Conservation (phyloP, 2,888 invertebrate genomes). For the Luperina nickerlii region DNA sequence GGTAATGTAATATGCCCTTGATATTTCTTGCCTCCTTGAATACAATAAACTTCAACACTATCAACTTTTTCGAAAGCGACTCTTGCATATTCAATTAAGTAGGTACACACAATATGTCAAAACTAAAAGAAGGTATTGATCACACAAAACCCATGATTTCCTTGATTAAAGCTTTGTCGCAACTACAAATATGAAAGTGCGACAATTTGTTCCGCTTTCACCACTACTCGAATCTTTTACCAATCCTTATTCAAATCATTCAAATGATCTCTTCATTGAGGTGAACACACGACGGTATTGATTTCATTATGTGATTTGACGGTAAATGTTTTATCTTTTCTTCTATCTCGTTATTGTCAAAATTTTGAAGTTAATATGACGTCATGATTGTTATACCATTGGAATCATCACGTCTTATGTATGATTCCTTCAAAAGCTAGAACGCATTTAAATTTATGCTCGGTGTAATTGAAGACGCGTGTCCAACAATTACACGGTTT, state of each 20-base stretch:
- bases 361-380: neutral
- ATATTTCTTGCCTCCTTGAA: neutral
- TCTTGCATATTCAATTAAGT: neutral
- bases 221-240: constrained; percentile 26
- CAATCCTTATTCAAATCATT: constrained; percentile 35
- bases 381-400: neutral
- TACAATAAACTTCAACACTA: no score
- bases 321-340: neutral
- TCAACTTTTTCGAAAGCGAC: neutral
- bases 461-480: constrained; percentile 24
- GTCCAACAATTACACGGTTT: constrained; percentile 26
- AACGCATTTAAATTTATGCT: neutral
- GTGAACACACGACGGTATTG: neutral
- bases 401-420: neutral
- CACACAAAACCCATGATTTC: constrained; percentile 4
- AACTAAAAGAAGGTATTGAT: constrained; percentile 20
- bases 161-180: constrained; percentile 40
- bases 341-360: neutral
- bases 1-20: no score
- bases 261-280: neutral
- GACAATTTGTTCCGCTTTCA: constrained; percentile 42
- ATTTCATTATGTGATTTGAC: neutral
- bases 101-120: neutral
- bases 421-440: neutral
- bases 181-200: constrained; percentile 36